Base-by-base conservation (phyloP, 2,888 invertebrate genomes). In the Orchestes rusci region DNA sequence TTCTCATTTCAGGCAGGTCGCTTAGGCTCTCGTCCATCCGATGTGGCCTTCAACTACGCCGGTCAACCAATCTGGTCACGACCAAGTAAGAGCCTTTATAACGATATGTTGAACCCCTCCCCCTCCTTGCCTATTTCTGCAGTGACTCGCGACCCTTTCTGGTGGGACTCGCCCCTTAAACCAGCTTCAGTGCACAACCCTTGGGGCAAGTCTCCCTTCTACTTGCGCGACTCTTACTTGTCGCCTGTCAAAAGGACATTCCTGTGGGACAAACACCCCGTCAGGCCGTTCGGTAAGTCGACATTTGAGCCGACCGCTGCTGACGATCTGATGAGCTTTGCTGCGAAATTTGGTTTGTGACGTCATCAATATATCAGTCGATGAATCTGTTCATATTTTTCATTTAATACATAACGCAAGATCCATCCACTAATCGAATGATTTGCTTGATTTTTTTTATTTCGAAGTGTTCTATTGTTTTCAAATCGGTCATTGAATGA, bases 171-270 rank as follows among this genome's bases (percentile, higher is more conserved):
- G 59, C 80, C 82, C 70, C 77, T 84, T 70, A 79, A 78, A 68
- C 90, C 90, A 56, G 75, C 82, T 70, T 72, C 73, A 52, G 70
- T 72, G 53, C 73, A 72, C 63, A 74, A 74, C 63, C 75, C 79
- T 61, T 78, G 77, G 75, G 79, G 80, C 68, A 78, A 74, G 67
- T 78, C 80, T 67, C 84, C 85, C 51, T 84, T 80, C 69, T 83
- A 81, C 73, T 76, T 89, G 67, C 77, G 91, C 59, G 84, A 87
- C 74, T 89, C 88, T 65, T 91, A 84, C 75, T 80, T 91, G 70
- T 90, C 89, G 65, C 91, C 91, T 51, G 79, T 91, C 69, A 90
- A 88, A 77, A 84, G 87, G 73, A 84, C 82, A 72, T 91, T 85
- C 75, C 77, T 91, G 65, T 91, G 91, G 91, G 82, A 83, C 72